These are phyloP conservation scores for Lithophane ornitopus DNA, from an alignment of 2,888 invertebrate species.

Conservation along the genomic window DNA sequence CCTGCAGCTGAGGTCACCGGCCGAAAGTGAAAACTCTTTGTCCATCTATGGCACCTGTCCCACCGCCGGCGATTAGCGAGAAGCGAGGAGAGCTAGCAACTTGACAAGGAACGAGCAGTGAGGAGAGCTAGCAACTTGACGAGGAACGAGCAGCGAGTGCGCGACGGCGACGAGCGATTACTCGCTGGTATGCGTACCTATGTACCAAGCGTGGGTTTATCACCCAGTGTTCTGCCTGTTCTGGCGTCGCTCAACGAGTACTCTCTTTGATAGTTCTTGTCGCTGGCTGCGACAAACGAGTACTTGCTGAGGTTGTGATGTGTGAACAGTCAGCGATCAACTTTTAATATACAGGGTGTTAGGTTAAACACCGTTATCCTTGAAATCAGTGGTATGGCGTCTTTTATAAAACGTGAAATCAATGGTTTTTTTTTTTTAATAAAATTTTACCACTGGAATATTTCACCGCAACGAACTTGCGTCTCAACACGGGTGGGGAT, in stretches of 20 bases:
- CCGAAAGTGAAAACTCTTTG: conserved; percentile 81
- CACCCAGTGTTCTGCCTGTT: background rate
- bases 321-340: background rate
- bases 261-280: background rate
- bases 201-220: too few relatives aligned
- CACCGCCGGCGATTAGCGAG: background rate
- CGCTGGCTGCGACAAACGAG: background rate
- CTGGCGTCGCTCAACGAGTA: background rate
- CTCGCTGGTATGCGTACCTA: background rate
- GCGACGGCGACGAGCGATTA: background rate
- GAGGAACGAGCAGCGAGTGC: background rate
- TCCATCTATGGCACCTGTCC: conserved; percentile 19
- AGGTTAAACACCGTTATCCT: too few relatives aligned
- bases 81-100: background rate
- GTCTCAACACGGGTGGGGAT: too few relatives aligned
- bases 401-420: too few relatives aligned
- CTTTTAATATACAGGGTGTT: too few relatives aligned
- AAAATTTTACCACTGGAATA: too few relatives aligned
- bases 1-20: conserved; percentile 78
- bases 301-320: background rate
- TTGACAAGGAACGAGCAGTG: background rate
- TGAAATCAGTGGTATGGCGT: too few relatives aligned
- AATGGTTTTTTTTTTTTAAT: too few relatives aligned
- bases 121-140: background rate
- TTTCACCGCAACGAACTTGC: too few relatives aligned